Evolutionary conservation across 2,113 vertebrate species (phyloP).

Genomic region (Polypterus bichir): DNA sequence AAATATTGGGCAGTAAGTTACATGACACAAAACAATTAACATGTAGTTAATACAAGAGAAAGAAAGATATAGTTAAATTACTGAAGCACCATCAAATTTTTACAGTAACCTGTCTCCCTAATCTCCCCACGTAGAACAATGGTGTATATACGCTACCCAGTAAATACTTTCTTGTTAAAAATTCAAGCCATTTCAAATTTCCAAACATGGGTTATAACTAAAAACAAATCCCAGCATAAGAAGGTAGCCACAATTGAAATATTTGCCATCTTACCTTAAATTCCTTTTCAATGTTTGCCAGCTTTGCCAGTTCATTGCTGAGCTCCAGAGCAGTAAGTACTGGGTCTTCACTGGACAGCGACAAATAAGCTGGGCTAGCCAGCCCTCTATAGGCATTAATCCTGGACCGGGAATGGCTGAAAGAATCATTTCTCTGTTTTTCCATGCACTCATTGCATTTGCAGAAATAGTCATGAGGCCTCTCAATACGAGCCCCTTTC

Average conservation of each 20-base stretch:
- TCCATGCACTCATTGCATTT: constrained; percentile 67
- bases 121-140: too few relatives aligned
- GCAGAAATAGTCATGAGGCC: constrained; percentile 77
- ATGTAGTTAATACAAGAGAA: too few relatives aligned
- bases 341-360: constrained; percentile 73
- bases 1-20: constrained; percentile 3
- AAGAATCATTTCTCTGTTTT: constrained; percentile 67
- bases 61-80: too few relatives aligned
- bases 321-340: constrained; percentile 74
- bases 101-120: too few relatives aligned
- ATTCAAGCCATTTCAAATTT: too few relatives aligned
- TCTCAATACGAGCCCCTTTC: constrained; percentile 69
- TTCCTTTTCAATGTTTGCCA: constrained; percentile 82
- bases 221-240: too few relatives aligned
- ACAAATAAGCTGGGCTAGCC: constrained; percentile 73
- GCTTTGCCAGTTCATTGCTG: constrained; percentile 71
- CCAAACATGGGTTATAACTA: too few relatives aligned
- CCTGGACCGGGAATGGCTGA: constrained; percentile 70
- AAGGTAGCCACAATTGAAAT: too few relatives aligned
- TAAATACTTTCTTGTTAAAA: too few relatives aligned
- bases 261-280: constrained; percentile 56
- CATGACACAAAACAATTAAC: constrained; percentile 13
- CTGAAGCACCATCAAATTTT: too few relatives aligned
- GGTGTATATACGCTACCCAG: too few relatives aligned
- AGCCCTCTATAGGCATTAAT: constrained; percentile 77